Evolutionary conservation across 2,113 vertebrate species (phyloP).

Genomic region (Sylvilagus bachmani): DNA sequence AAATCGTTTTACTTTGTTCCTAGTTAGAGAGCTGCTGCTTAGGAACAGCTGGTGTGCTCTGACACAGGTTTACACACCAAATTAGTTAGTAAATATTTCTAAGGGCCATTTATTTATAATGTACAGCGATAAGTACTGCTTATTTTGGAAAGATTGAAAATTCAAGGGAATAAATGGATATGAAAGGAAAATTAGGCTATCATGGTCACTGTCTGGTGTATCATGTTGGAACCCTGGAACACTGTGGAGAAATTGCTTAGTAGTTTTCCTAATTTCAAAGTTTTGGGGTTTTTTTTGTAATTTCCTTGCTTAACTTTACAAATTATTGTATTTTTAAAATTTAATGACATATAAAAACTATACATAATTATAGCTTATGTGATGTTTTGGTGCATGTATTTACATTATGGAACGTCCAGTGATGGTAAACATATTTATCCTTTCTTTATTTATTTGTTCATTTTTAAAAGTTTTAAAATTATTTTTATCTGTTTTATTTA

Average conservation of each 20-base stretch:
- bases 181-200: background rate
- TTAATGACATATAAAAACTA: too few relatives aligned
- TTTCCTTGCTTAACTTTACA: too few relatives aligned
- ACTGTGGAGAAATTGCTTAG: background rate
- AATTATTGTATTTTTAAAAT: too few relatives aligned
- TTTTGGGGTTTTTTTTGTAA: too few relatives aligned
- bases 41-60: background rate
- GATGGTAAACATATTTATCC: too few relatives aligned
- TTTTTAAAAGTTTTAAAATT: too few relatives aligned
- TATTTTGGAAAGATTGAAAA: background rate
- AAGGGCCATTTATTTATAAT: background rate
- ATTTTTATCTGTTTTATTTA: too few relatives aligned
- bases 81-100: background rate
- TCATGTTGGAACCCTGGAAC: background rate
- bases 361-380: too few relatives aligned
- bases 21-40: background rate
- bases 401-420: too few relatives aligned
- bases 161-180: background rate
- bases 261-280: background rate
- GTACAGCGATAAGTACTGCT: background rate
- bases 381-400: too few relatives aligned
- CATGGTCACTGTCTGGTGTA: background rate
- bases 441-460: too few relatives aligned
- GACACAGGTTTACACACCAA: background rate
- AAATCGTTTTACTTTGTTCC: background rate